Conservation (phyloP, 2,888 invertebrate species). For the Diabrotica balteata region DNA sequence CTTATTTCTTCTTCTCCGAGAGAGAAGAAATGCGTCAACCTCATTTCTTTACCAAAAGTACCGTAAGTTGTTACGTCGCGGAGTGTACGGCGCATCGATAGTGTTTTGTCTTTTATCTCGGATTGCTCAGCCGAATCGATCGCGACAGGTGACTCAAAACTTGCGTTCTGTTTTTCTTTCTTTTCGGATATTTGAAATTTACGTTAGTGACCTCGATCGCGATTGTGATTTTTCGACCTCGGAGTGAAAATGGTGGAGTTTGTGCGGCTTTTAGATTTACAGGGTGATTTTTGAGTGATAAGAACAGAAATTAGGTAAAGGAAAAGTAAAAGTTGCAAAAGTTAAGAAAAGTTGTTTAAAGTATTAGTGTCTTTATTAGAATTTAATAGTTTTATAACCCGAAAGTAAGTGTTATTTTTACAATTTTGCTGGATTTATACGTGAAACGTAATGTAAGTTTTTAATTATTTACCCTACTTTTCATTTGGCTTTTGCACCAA, state of each 20-base stretch:
- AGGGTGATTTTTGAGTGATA: too few species aligned
- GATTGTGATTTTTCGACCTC: not conserved
- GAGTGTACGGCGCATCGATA: conserved; percentile 40
- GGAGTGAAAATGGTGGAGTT: not conserved
- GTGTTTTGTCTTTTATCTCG: conserved; percentile 32
- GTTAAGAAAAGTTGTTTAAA: too few species aligned
- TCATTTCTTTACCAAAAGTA: conserved; percentile 55
- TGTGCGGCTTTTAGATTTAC: too few species aligned
- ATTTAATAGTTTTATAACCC: too few species aligned
- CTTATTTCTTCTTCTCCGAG: conserved; percentile 31
- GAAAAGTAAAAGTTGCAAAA: too few species aligned
- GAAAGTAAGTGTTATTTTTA: too few species aligned
- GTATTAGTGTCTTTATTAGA: too few species aligned
- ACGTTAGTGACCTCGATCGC: not conserved
- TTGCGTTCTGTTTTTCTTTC: not conserved
- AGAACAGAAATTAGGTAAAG: too few species aligned
- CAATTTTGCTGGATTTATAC: too few species aligned
- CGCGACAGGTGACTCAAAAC: conserved; percentile 18
- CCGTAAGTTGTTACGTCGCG: conserved; percentile 50
- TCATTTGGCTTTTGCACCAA: too few species aligned
- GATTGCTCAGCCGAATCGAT: conserved; percentile 3
- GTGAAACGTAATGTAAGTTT: too few species aligned
- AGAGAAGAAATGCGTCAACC: conserved; percentile 50
- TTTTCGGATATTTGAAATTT: not conserved
- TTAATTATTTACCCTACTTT: too few species aligned